phyloP scores from a whole-genome alignment of 35 echinoderm and acorn worm genomes.

The Apostichopus parvimensis region DNA sequence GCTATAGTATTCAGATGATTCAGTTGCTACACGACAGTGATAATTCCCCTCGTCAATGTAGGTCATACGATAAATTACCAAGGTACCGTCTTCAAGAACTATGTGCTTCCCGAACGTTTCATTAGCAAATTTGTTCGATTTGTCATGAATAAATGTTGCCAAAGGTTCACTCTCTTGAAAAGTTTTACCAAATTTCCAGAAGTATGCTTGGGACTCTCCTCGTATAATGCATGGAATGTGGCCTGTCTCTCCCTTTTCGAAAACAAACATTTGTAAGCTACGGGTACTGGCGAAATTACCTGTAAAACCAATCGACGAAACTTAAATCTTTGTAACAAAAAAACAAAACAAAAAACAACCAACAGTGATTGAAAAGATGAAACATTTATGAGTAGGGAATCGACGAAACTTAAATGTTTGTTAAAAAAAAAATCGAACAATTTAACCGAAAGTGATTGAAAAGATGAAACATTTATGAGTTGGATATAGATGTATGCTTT shows the following conservation, averaged over 20 bases:
- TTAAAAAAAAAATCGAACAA: no score
- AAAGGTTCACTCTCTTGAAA: not conserved
- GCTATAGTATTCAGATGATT: not conserved
- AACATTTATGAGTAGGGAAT: no score
- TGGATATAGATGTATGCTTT: no score
- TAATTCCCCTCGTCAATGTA: not conserved
- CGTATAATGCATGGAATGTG: conserved; percentile 1
- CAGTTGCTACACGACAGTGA: not conserved
- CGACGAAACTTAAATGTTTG: not conserved
- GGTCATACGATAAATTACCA: not conserved
- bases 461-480: no score
- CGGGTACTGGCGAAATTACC: not conserved
- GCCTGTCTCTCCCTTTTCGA: not conserved
- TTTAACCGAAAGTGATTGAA: no score
- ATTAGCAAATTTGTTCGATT: not conserved
- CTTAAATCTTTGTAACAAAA: not conserved
- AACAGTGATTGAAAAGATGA: no score
- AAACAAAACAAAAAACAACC: no score
- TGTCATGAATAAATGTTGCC: not conserved
- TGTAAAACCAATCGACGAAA: not conserved
- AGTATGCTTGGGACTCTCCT: conserved; percentile 13
- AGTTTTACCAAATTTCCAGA: not conserved
- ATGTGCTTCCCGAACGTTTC: not conserved
- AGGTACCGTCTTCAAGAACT: not conserved
- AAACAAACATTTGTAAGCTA: not conserved